phyloP scores from a whole-genome alignment of 2,797 vertebrate genomes.

The Peromyscus eremicus region DNA sequence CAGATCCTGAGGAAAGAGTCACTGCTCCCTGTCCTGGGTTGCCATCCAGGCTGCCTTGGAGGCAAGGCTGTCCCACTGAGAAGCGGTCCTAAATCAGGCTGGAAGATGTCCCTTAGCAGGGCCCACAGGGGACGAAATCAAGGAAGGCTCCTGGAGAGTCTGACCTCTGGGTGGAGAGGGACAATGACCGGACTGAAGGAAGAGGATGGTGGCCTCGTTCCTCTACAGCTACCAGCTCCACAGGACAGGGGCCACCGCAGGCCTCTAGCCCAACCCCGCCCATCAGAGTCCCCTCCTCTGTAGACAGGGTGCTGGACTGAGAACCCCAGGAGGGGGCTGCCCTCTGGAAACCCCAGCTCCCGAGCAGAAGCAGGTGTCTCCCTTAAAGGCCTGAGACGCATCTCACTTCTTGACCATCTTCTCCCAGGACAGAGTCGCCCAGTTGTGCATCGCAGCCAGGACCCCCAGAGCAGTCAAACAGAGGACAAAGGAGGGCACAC shows the following conservation, averaged over 20 bases:
- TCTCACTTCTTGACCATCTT: neutral
- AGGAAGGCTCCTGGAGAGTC: neutral
- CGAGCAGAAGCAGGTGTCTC: neutral
- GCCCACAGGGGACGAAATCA: neutral
- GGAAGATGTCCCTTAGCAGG: neutral
- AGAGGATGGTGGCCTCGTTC: neutral
- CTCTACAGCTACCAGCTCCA: neutral
- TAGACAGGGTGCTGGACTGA: neutral
- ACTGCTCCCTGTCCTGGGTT: neutral
- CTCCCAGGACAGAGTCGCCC: neutral
- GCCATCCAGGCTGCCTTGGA: neutral
- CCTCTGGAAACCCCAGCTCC: neutral
- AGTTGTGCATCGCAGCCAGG: neutral
- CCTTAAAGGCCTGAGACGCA: neutral
- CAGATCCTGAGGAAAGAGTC: neutral
- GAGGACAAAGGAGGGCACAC: neutral
- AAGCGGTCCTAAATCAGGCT: accelerated
- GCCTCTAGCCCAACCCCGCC: neutral
- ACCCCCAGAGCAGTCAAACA: neutral
- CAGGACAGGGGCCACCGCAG: accelerated
- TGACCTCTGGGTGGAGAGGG: neutral
- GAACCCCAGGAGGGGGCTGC: neutral
- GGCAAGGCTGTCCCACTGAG: accelerated
- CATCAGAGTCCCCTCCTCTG: accelerated
- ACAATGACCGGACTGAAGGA: too few species aligned